Evolutionary conservation across 2,113 vertebrate genomes (phyloP), one percentile per base, ranked within the genome.

Genomic region (Austrofundulus limnaeus): DNA sequence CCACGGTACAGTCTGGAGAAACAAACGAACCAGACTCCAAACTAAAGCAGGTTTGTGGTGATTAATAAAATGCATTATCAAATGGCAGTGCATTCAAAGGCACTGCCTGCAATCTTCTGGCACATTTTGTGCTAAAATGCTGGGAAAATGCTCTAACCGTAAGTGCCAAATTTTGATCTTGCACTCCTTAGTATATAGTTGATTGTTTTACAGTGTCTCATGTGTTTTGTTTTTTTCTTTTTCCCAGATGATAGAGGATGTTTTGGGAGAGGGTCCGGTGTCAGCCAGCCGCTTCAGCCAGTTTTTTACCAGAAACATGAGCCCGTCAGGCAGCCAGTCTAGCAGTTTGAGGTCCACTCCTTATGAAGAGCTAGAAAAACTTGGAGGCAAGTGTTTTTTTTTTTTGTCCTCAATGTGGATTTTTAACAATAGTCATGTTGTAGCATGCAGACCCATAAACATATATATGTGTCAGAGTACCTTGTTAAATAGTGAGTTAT

Each of bases 341-440:
- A 98, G 96, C 85, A 98, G 97, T 80, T 89, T 98, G 56, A 94
- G 96, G 61, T 98, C 96, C 37, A 99, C 97, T 10, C 96, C 97
- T 4, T 96, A 99, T 1, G 97, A 99, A 81, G 97, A 98, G 21
- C 85, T 98, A 68, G 96, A 98, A 85, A 96, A 94, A 82, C 90
- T 99, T 25, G 95, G 96, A 92, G 96, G 97, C 98, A 93, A 90
- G 59, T 42, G 0, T 53, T 63, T 50, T 49, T n/a, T n/a, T n/a
- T n/a, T n/a, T n/a, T n/a, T n/a, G n/a, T n/a, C n/a, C n/a, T n/a
- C n/a, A n/a, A n/a, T n/a, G n/a, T n/a, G n/a, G n/a, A n/a, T n/a
- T n/a, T n/a, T n/a, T n/a, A n/a, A n/a, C n/a, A n/a, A n/a, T n/a
- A n/a, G n/a, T n/a, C n/a, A n/a, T n/a, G n/a, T n/a, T n/a, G n/a